phyloP scores from a whole-genome alignment of 1,140 invertebrate genomes.

The Ephestia elutella region DNA sequence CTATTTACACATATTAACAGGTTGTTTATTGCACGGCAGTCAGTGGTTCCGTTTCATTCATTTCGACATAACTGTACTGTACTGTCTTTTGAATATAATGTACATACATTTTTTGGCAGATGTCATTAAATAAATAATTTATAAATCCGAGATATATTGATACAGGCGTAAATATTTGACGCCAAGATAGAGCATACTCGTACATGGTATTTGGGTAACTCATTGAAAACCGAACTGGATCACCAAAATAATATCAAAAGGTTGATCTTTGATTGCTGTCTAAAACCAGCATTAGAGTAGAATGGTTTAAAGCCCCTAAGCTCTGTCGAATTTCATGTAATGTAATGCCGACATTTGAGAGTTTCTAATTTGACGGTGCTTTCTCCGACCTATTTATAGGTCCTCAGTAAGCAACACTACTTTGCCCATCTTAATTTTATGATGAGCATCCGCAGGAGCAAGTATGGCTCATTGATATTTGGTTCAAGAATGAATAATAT shows the following conservation, averaged over 20 bases:
- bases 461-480: not conserved
- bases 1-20: not conserved
- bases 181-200: no score
- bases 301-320: slow-evolving; percentile 5
- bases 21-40: not conserved
- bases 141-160: not conserved
- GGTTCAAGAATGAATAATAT: no score
- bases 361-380: slow-evolving; percentile 34
- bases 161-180: no score
- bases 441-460: not conserved
- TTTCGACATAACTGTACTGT: not conserved
- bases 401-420: not conserved
- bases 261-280: not conserved
- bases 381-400: slow-evolving; percentile 51
- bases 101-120: not conserved
- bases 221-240: no score
- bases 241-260: no score
- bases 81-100: not conserved
- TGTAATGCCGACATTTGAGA: not conserved
- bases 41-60: slow-evolving; percentile 1
- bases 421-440: not conserved
- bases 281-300: not conserved
- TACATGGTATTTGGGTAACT: no score
- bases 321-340: slow-evolving; percentile 14
- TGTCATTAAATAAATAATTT: not conserved